Evolutionary conservation across 2,888 invertebrate genomes (phyloP).

Genomic region (Tortrix viridana): DNA sequence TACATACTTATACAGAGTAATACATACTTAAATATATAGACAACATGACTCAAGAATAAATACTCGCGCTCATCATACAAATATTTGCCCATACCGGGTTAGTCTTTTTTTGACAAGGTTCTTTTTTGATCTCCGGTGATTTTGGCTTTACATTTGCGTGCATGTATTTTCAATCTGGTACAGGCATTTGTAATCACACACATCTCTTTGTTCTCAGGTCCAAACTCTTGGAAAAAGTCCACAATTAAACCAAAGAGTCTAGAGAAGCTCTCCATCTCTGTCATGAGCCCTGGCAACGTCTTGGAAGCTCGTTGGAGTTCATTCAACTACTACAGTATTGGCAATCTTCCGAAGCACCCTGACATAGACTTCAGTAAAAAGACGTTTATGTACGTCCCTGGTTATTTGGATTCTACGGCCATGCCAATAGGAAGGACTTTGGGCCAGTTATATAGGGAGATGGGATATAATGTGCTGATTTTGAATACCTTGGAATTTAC

Average conservation of each 20-base stretch:
- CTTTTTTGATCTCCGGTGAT: too few species aligned
- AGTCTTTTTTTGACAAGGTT: too few species aligned
- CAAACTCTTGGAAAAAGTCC: slow-evolving; percentile 54
- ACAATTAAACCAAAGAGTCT: slow-evolving; percentile 58
- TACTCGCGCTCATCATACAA: too few species aligned
- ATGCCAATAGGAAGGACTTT: slow-evolving; percentile 48
- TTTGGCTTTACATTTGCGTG: too few species aligned
- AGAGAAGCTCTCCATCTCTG: slow-evolving; percentile 51
- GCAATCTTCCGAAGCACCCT: slow-evolving; percentile 53
- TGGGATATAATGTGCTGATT: slow-evolving; percentile 62
- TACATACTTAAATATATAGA: too few species aligned
- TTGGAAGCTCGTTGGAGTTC: slow-evolving; percentile 43
- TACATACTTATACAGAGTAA: too few species aligned
- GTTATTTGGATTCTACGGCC: slow-evolving; percentile 61
- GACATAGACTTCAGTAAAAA: slow-evolving; percentile 53
- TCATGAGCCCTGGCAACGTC: slow-evolving; percentile 47
- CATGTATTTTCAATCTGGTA: too few species aligned
- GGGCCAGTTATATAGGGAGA: slow-evolving; percentile 51
- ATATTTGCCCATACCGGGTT: too few species aligned
- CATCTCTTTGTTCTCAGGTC: slow-evolving; percentile 54
- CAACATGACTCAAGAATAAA: too few species aligned
- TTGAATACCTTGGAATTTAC: slow-evolving; percentile 60
- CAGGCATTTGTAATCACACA: too few species aligned
- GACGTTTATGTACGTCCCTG: slow-evolving; percentile 64
- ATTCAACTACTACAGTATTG: slow-evolving; percentile 64